Conservation (phyloP, 1,140 invertebrate genomes). For the Listronotus oregonensis region DNA sequence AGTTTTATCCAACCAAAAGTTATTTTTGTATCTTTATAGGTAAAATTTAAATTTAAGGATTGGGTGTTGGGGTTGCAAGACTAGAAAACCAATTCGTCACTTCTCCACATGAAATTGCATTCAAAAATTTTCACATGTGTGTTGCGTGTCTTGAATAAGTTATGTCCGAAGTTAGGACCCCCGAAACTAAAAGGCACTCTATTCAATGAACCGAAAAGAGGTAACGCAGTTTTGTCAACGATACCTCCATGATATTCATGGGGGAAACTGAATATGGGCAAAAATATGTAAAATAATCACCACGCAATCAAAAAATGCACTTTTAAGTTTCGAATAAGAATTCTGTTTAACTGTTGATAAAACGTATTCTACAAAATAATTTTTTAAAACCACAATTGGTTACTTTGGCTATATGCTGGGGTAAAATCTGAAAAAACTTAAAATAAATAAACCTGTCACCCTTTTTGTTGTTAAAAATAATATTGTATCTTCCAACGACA, state of each 20-base stretch:
- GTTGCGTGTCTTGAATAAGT: conserved; percentile 38
- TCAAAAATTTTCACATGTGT: conserved; percentile 45
- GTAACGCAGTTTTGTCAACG: conserved; percentile 39
- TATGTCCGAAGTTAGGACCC: conserved; percentile 26
- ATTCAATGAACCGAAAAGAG: conserved; percentile 45
- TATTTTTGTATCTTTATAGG: no score
- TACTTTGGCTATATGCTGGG: no score
- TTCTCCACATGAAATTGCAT: conserved; percentile 40
- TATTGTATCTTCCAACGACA: no score
- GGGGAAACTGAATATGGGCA: not conserved
- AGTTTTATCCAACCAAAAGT: no score
- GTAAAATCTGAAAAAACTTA: no score
- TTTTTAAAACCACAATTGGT: no score
- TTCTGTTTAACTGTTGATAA: no score
- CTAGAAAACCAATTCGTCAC: conserved; percentile 19
- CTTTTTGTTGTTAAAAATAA: no score
- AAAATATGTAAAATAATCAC: not conserved
- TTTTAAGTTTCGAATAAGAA: no score
- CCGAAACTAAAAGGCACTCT: conserved; percentile 41
- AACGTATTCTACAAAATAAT: no score
- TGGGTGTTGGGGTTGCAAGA: not conserved
- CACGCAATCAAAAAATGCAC: no score
- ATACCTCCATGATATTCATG: conserved; percentile 15
- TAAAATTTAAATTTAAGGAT: conserved; percentile 2
- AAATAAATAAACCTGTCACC: no score